A percentile compares a stretch with the other conserved stretches of the same genome.
Conservation (phyloP, 2,113 vertebrate genomes). For the Atherinomorus stipes region DNA sequence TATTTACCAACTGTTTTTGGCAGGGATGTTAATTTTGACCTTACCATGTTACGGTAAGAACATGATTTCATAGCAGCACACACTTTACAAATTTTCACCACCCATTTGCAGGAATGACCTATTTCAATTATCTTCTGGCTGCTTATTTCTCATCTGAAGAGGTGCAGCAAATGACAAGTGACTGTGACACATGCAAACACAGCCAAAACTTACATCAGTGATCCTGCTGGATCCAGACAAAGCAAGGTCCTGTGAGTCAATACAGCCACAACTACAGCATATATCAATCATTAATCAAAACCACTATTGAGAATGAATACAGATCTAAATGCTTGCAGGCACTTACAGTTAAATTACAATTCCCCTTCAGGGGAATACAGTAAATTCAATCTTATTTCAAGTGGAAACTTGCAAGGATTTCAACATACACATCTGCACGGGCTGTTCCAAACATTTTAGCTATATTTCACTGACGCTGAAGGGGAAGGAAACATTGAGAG, state of each 20-base stretch:
- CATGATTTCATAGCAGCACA: background rate
- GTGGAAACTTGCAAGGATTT: no score
- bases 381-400: no score
- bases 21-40: no score
- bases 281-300: constrained; percentile 57
- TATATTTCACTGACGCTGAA: no score
- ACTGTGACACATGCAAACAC: constrained; percentile 35
- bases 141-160: constrained; percentile 13
- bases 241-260: constrained; percentile 41
- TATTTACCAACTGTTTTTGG: no score
- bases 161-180: constrained; percentile 20
- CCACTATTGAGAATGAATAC: background rate
- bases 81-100: background rate
- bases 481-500: no score
- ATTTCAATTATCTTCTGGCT: background rate
- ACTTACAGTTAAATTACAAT: constrained; percentile 1
- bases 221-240: constrained; percentile 52
- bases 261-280: constrained; percentile 9
- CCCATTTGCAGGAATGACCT: background rate
- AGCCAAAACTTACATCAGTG: background rate
- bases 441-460: no score
- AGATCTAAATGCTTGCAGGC: background rate
- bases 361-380: no score
- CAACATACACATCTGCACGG: no score
- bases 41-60: background rate